Percentiles rank a stretch among this genome's conserved stretches.
These are phyloP conservation scores for Chesias legatella DNA, from an alignment of 2,888 invertebrate genomes.

Conservation along the genomic window DNA sequence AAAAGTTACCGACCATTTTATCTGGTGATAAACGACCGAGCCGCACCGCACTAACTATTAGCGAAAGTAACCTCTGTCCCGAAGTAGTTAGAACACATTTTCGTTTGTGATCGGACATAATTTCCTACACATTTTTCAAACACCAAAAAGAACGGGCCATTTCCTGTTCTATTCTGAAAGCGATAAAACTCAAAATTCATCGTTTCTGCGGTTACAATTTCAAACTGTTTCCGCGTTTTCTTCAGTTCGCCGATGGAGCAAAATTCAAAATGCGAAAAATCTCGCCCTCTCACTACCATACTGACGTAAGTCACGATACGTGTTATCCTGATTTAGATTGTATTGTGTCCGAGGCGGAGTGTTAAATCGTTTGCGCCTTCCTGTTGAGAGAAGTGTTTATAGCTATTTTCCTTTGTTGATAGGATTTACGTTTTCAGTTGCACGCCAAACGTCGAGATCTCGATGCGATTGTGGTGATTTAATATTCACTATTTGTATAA, in stretches of 20 bases:
- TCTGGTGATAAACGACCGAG: constrained; percentile 66
- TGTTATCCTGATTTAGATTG: constrained; percentile 22
- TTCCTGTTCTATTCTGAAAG: constrained; percentile 70
- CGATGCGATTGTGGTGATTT: constrained; percentile 30
- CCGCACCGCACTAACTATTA: constrained; percentile 31
- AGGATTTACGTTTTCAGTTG: constrained; percentile 33
- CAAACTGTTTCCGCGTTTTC: constrained; percentile 22
- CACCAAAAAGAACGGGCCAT: constrained; percentile 53
- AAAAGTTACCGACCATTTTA: constrained; percentile 70
- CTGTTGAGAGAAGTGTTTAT: constrained; percentile 70
- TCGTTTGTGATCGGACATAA: constrained; percentile 28
- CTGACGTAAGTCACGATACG: constrained; percentile 18
- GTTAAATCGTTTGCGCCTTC: constrained; percentile 45
- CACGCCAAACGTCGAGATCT: constrained; percentile 30
- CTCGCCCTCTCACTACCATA: constrained; percentile 4
- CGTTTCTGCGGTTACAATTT: constrained; percentile 30
- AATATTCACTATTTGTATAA: constrained; percentile 25
- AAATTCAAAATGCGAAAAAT: constrained; percentile 17
- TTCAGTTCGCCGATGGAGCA: constrained; percentile 20
- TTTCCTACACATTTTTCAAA: constrained; percentile 38
- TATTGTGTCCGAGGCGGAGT: constrained; percentile 24
- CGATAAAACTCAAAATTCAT: constrained; percentile 67
- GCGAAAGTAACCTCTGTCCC: constrained; percentile 40
- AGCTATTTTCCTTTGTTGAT: constrained; percentile 36
- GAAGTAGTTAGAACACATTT: constrained; percentile 23